A percentile compares a stretch with the other conserved stretches of the same genome.
Evolutionary conservation across 2,113 vertebrate species (phyloP).

Genomic region (Gracilinanus agilis): DNA sequence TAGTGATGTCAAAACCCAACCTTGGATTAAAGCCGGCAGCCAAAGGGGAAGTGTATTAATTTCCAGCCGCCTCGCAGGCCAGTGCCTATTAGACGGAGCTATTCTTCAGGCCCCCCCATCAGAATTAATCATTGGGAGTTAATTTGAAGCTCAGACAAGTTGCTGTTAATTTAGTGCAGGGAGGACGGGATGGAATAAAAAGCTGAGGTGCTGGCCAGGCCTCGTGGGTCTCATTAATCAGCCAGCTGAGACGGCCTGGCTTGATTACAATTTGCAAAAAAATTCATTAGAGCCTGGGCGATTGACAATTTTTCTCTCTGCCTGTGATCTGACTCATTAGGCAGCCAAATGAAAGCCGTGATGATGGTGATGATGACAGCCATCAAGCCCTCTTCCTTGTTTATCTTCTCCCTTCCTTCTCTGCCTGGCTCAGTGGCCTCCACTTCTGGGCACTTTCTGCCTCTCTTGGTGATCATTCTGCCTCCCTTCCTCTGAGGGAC

Average conservation of each 20-base stretch:
- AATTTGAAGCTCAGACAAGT: conserved; percentile 97
- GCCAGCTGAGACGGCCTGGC: conserved; percentile 91
- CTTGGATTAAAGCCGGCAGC: conserved; percentile 90
- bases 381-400: conserved; percentile 88
- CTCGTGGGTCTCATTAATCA: conserved; percentile 96
- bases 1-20: conserved; percentile 90
- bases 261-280: conserved; percentile 99
- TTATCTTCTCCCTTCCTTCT: conserved; percentile 87
- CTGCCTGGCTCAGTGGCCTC: conserved; percentile 70
- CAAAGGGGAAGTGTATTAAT: conserved; percentile 90
- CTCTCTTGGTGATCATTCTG: conserved; percentile 29
- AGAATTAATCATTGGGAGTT: conserved; percentile 97
- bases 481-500: conserved; percentile 7
- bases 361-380: conserved; percentile 89
- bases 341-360: conserved; percentile 92
- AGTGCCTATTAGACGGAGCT: conserved; percentile 91
- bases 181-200: conserved; percentile 90
- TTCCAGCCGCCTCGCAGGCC: conserved; percentile 90
- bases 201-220: conserved; percentile 89
- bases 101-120: conserved; percentile 93
- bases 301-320: conserved; percentile 94
- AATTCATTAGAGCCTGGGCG: conserved; percentile 94
- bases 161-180: conserved; percentile 96
- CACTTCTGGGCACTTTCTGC: conserved; percentile 56
- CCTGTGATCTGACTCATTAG: conserved; percentile 91